Evolutionary conservation across 1,140 invertebrate species (phyloP), one percentile per base, ranked within the genome.

Genomic region (Psix sp.): DNA sequence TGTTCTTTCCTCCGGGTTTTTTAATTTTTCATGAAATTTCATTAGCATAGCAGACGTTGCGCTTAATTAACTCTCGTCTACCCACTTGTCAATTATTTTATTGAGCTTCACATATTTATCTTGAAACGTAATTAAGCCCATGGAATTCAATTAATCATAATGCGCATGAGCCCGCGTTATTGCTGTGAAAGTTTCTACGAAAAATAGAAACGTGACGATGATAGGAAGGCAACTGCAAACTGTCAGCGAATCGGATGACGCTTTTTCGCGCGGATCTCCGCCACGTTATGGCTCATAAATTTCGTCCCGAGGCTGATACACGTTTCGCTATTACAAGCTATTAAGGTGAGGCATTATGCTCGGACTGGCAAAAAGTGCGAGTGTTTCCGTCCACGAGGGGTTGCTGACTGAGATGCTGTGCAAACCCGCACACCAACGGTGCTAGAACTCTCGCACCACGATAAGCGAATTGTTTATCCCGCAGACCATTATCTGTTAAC

Each of bases 11-110:
- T 40, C 31, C 57, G 36, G 21, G n/a, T n/a, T 29, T 20, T 7
- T 6, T 11, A 11, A 17, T 43, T 60, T 48, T 62, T 70, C 18
- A 5, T 11, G 33, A 42, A 72, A 67, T 76, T 76, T 77, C 76
- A 80, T 80, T 79, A 79, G 52, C 60, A 68, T 56, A 31, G 54
- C 31, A 56, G 60, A 57, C 63, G 51, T 42, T 26, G 42, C 57
- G 42, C 29, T 21, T 45, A 43, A 57, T 43, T 36, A 57, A 54
- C 38, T 11, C 15, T 16, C n/a, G 2, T 11, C 13, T 14, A 13
- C 6, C 11, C 11, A 13, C 33, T 11, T 5, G 0, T 35, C n/a
- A 13, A 13, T 11, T 13, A 11, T 11, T 11, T 13, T 13, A 35
- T 35, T 35, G n/a, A n/a, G n/a, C n/a, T n/a, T n/a, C n/a, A n/a